phyloP scores from a whole-genome alignment of 2,113 vertebrate genomes.

The Catagonus wagneri region DNA sequence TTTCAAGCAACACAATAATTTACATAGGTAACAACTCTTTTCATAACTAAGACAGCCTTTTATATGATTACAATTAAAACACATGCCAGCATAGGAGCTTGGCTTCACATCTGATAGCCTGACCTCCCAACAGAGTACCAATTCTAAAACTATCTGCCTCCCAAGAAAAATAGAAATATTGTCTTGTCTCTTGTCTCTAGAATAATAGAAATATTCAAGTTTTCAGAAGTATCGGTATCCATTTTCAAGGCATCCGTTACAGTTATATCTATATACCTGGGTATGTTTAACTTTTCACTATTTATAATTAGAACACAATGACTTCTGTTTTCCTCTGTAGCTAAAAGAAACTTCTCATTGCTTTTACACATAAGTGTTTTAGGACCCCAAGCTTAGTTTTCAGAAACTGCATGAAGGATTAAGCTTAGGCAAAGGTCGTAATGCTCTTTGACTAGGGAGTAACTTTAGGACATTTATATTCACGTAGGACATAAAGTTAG shows the following conservation, averaged over 20 bases:
- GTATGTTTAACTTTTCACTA: slow-evolving; percentile 18
- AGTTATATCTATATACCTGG: neutral
- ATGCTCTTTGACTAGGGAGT: slow-evolving; percentile 45
- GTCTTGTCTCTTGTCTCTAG: neutral
- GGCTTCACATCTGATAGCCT: neutral
- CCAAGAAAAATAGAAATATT: neutral
- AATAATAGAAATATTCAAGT: neutral
- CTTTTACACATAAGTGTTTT: slow-evolving; percentile 25
- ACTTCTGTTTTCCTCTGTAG: neutral
- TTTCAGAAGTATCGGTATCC: neutral
- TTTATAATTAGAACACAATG: neutral
- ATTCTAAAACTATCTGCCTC: neutral
- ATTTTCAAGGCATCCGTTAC: neutral
- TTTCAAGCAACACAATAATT: neutral
- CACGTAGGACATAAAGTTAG: slow-evolving; percentile 24
- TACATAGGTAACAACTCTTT: neutral
- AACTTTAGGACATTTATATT: slow-evolving; percentile 53
- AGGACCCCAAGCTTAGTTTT: slow-evolving; percentile 19
- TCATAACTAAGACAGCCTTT: neutral
- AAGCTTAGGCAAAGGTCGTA: slow-evolving; percentile 22
- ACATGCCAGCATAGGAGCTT: neutral
- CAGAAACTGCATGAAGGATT: slow-evolving; percentile 11
- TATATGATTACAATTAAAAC: neutral
- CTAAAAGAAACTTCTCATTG: slow-evolving; percentile 20
- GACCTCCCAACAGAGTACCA: neutral